Evolutionary conservation across 2,797 vertebrate genomes (phyloP).

Genomic region (Eleutherodactylus coqui): DNA sequence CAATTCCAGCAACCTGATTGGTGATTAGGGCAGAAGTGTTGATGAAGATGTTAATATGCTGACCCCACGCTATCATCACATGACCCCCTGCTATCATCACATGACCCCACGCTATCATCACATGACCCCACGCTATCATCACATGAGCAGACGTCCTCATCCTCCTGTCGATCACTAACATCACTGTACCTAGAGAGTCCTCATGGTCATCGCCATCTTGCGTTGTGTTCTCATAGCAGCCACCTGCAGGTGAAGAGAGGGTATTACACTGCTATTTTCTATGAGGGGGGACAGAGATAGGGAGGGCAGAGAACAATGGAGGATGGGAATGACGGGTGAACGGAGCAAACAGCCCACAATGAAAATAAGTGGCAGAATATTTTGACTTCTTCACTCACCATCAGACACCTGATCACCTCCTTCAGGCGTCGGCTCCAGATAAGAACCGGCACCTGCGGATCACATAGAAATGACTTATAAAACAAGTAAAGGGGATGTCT

Average conservation of each 20-base stretch:
- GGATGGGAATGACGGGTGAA: no score
- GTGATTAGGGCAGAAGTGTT: no score
- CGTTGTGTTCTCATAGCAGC: constrained; percentile 8
- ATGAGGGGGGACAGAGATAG: no score
- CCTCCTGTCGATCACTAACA: neutral
- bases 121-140: neutral
- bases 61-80: neutral
- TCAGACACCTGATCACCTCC: constrained; percentile 20
- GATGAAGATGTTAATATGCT: no score
- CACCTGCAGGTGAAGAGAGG: neutral
- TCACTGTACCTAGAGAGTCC: neutral
- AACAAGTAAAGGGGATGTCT: neutral
- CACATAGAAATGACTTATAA: neutral
- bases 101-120: neutral
- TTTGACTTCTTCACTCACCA: constrained; percentile 19
- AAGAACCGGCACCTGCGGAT: constrained; percentile 37
- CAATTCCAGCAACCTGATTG: no score
- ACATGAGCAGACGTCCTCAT: neutral
- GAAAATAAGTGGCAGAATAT: no score
- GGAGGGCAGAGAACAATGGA: neutral
- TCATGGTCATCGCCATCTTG: neutral
- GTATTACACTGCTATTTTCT: neutral
- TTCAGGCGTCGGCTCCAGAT: constrained; percentile 31
- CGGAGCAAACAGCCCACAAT: no score
- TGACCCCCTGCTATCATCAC: no score